Evolutionary conservation across 2,888 invertebrate genomes (phyloP).

Genomic region (Ecliptopera silaceata): DNA sequence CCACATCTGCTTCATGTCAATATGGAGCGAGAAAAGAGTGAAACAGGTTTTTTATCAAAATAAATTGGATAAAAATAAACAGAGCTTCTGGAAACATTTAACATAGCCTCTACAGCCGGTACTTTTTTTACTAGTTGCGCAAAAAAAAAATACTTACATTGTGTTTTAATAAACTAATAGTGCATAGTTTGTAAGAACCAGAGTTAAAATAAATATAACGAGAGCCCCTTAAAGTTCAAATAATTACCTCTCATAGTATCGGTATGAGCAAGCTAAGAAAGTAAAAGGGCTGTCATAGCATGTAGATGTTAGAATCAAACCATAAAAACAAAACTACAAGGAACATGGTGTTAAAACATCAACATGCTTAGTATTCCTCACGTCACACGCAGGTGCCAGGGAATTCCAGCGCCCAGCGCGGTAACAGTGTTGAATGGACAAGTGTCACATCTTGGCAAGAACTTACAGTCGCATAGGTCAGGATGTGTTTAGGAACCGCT

Average conservation of each 20-base stretch:
- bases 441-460: slow-evolving; percentile 30
- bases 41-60: too few species aligned
- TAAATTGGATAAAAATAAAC: too few species aligned
- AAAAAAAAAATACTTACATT: too few species aligned
- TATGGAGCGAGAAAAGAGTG: slow-evolving; percentile 1
- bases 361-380: slow-evolving; percentile 30
- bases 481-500: not conserved
- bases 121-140: too few species aligned
- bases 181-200: too few species aligned
- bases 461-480: not conserved
- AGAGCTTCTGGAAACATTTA: too few species aligned
- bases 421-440: slow-evolving; percentile 29
- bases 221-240: too few species aligned
- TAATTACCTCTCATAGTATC: too few species aligned
- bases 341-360: slow-evolving; percentile 2
- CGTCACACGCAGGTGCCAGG: slow-evolving; percentile 30
- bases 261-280: too few species aligned
- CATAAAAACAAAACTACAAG: not conserved
- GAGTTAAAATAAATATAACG: too few species aligned
- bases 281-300: not conserved
- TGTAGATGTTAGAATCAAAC: not conserved
- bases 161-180: too few species aligned
- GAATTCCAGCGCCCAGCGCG: slow-evolving; percentile 24
- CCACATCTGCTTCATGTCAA: slow-evolving; percentile 18
- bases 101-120: too few species aligned